Evolutionary conservation across 2,888 invertebrate genomes (phyloP), one percentile per base, ranked within the genome.

Genomic region (Clusia tigrina): DNA sequence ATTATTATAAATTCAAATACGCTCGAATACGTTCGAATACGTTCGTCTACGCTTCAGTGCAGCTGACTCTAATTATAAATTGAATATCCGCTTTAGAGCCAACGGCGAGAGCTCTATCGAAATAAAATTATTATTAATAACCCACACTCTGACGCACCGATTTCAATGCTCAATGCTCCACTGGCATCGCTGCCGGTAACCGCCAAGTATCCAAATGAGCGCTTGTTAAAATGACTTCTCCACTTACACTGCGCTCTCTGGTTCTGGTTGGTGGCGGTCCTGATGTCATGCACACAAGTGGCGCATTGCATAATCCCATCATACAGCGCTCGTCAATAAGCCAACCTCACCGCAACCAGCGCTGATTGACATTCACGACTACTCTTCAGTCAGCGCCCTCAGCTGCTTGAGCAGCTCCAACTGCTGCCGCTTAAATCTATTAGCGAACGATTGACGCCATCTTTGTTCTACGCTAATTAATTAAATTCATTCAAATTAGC

Each of bases 401-500:
- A 32, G 12, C 32, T 32, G 32, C 32, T 32, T 6, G 6, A 9
- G 6, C 32, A 32, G 32, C 32, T 32, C 32, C 32, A 32, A 22
- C 18, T 15, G 20, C 20, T 15, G 15, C 32, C 22, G 55, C 5
- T 55, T 18, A 18, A 55, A 55, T 55, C 17, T 32, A 26, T 55
- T 55, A 55, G 22, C 26, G 18, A 10, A 23, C 32, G 38, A 38
- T 38, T 38, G 32, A 55, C 55, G 23, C 55, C 17, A 69, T 71
- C 76, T 74, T 78, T 72, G 68, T 70, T 72, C 72, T 63, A 55
- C 71, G 72, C 74, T 79, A 74, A 79, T 79, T 79, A 78, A 78
- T 79, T 79, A 72, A 77, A 78, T 77, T 79, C 74, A 74, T 72
- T 77, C 72, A 74, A 78, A 78, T 78, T 76, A 74, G 70, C 74